Evolutionary conservation across 2,888 invertebrate genomes (phyloP).

Genomic region (Harmothoe impar): DNA sequence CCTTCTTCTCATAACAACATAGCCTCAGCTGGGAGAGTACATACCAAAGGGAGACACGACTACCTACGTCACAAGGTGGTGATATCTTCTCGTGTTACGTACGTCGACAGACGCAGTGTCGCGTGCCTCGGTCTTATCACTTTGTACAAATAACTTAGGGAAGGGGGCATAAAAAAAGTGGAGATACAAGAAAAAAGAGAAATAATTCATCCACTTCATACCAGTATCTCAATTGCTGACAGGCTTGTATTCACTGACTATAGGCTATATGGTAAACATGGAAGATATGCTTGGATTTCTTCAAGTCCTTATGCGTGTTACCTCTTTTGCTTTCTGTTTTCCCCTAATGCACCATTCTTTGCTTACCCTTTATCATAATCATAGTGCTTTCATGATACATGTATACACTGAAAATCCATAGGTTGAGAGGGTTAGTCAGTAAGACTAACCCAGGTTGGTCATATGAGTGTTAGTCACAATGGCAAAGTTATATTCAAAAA

Average conservation of each 20-base stretch:
- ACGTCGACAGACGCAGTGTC: neutral
- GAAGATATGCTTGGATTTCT: neutral
- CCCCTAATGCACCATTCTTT: too few relatives aligned
- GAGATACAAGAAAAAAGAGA: too few relatives aligned
- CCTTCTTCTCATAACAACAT: neutral
- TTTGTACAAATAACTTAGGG: neutral
- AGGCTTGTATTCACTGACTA: neutral
- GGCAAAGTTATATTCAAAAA: too few relatives aligned
- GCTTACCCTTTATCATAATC: too few relatives aligned
- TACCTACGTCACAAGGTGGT: neutral
- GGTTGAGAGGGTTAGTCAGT: too few relatives aligned
- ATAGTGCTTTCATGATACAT: too few relatives aligned
- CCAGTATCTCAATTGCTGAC: neutral
- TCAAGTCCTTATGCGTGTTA: too few relatives aligned
- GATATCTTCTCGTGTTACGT: neutral
- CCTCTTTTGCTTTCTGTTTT: too few relatives aligned
- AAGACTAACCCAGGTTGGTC: too few relatives aligned
- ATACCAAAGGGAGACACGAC: neutral
- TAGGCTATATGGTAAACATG: neutral
- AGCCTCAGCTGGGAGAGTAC: neutral
- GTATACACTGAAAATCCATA: too few relatives aligned
- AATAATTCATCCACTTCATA: neutral
- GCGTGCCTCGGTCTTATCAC: neutral
- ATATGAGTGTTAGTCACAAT: too few relatives aligned
- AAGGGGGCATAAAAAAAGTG: neutral